Conservation (phyloP, 92 coral and sea anemone genomes). For the Umimayanthus chanpuru region DNA sequence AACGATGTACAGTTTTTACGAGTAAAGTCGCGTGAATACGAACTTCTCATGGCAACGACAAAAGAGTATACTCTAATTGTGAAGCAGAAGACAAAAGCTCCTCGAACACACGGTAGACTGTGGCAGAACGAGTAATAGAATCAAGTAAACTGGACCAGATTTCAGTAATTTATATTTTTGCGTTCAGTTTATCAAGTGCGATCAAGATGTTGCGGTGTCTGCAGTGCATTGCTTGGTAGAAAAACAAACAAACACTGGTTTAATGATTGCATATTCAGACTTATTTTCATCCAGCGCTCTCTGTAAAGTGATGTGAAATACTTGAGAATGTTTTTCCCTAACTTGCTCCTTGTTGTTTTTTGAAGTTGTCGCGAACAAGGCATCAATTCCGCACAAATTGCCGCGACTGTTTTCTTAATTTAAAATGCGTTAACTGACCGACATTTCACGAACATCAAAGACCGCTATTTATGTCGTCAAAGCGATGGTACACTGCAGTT, state of each 20-base stretch:
- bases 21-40: constrained; percentile 68
- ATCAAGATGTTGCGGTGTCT: not conserved
- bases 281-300: not conserved
- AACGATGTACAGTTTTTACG: constrained; percentile 79
- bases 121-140: not conserved
- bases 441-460: not conserved
- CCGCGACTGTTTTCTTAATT: not conserved
- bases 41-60: constrained; percentile 76
- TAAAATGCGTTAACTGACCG: not conserved
- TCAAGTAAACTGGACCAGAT: not conserved
- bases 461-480: not conserved
- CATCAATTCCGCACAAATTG: not conserved
- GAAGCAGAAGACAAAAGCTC: constrained; percentile 55
- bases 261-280: not conserved
- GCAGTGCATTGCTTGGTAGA: not conserved
- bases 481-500: not conserved
- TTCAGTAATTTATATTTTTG: not conserved
- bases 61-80: constrained; percentile 68
- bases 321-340: no score
- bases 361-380: not conserved
- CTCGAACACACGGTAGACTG: not conserved
- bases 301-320: not conserved
- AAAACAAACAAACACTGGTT: not conserved
- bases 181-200: not conserved
- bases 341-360: not conserved